phyloP scores from a whole-genome alignment of 2,113 vertebrate genomes.

The Microtus montanus region DNA sequence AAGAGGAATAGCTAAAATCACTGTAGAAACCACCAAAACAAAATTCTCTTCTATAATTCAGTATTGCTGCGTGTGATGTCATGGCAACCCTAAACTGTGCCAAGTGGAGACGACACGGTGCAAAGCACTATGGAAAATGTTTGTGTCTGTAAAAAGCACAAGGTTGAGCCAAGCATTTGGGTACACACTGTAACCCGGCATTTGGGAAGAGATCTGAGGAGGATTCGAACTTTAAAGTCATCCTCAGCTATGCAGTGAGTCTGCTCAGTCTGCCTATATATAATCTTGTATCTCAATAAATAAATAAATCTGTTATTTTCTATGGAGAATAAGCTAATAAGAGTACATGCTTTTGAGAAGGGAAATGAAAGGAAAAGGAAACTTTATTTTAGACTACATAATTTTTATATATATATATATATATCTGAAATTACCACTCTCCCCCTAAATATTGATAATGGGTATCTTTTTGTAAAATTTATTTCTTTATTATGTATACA shows the following conservation, averaged over 20 bases:
- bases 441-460: background rate
- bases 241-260: background rate
- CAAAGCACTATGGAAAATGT: slow-evolving; percentile 8
- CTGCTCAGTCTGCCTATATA: background rate
- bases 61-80: background rate
- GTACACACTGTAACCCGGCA: background rate
- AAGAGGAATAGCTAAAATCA: background rate
- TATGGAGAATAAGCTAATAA: background rate
- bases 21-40: background rate
- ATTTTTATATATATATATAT: background rate
- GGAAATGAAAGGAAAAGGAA: background rate
- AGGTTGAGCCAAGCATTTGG: background rate
- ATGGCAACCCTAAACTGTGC: background rate
- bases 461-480: no score
- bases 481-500: no score
- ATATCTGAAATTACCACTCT: background rate
- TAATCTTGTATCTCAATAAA: background rate
- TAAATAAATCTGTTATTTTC: background rate
- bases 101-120: background rate
- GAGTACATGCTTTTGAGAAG: background rate
- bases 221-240: background rate
- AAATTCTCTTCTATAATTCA: slow-evolving; percentile 3
- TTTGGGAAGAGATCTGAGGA: no score
- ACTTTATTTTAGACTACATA: background rate
- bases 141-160: background rate